Evolutionary conservation across 2,797 vertebrate species (phyloP), one percentile per base, ranked within the genome.

Genomic region (Benthosema pterotum): DNA sequence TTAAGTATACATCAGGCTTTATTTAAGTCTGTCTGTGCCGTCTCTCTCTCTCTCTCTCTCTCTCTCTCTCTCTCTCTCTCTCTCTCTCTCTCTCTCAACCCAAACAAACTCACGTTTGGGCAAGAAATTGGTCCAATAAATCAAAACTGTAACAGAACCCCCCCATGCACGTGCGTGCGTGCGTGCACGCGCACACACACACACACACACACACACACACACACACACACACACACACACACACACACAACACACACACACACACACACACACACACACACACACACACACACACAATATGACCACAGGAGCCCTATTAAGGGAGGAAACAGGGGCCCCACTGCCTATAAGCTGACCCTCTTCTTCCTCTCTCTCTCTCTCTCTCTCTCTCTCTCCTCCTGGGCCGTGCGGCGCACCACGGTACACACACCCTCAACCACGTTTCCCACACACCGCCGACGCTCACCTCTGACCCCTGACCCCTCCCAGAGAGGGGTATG

Each of bases 391-490:
- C 75, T 74, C 68, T 65, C 62, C 47, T 60, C 25, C 25, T 28
- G 25, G 25, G 25, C 5, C 2, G 19, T 60, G 18, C 59, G 18
- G 25, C 45, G 18, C 65, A 3, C 59, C 19, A 0, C 56, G 70
- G 57, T 76, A 52, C 74, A 75, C 70, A 51, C 72, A 18, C n/a
- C 48, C 32, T 32, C 32, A 32, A 69, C 74, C 88, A 83, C 78
- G 79, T 89, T 90, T 90, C 88, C 88, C 90, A 91, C 90, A 91
- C 83, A 78, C 80, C 84, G 79, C 80, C 49, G 61, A 66, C 74
- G 82, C 72, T 89, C 85, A 90, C 89, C 90, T 88, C 75, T 88
- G 88, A 91, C 90, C 79, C 79, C 68, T 88, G 84, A 89, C 87
- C 89, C 78, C 88, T 87, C 89, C 78, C 19, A 25, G 52, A 28